Conservation (phyloP, 1,140 invertebrate species). For the Drosophila gunungcola region DNA sequence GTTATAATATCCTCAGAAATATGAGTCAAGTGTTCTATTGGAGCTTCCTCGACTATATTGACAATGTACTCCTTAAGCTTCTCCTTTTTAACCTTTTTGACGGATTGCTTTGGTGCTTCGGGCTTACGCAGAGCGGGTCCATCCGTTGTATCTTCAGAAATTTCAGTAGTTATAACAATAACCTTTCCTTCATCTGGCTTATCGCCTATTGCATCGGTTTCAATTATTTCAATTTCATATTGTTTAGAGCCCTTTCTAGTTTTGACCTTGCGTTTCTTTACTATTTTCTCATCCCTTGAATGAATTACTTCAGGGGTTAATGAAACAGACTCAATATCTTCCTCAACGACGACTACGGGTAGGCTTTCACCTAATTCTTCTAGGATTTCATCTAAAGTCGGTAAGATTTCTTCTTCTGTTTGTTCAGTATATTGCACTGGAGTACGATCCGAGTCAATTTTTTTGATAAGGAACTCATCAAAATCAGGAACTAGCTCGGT, state of each 20-base stretch:
- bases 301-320: constrained; percentile 5
- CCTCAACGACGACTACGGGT: constrained; percentile 43
- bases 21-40: constrained; percentile 56
- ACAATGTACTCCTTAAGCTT: constrained; percentile 73
- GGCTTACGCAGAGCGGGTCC: constrained; percentile 36
- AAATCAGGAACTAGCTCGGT: constrained; percentile 21
- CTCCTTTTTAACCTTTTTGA: constrained; percentile 71
- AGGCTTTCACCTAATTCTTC: constrained; percentile 42
- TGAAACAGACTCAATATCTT: constrained; percentile 24
- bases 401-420: background rate
- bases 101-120: constrained; percentile 64
- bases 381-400: constrained; percentile 51
- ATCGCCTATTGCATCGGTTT: constrained; percentile 55
- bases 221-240: constrained; percentile 85
- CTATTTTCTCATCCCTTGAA: constrained; percentile 24
- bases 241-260: constrained; percentile 82
- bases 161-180: constrained; percentile 78
- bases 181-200: constrained; percentile 64
- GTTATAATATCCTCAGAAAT: constrained; percentile 49
- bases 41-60: constrained; percentile 62
- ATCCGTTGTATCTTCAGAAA: constrained; percentile 45
- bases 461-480: constrained; percentile 56
- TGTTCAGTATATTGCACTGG: constrained; percentile 1
- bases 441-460: constrained; percentile 36
- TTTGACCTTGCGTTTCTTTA: constrained; percentile 85